Evolutionary conservation across 2,888 invertebrate genomes (phyloP).

Genomic region (Aradus depressus): DNA sequence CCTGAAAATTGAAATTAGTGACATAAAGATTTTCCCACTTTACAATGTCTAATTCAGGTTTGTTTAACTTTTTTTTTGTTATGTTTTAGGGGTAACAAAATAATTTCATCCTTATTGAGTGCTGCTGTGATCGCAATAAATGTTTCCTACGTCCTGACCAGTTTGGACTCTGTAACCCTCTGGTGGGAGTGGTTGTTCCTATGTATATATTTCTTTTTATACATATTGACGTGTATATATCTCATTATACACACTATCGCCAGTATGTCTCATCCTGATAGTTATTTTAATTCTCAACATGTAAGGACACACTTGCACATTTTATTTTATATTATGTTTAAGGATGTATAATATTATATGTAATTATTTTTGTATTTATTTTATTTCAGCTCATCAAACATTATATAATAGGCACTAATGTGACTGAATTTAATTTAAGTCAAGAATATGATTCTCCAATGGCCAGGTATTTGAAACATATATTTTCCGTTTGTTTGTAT

Average conservation of each 20-base stretch:
- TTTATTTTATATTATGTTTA: neutral
- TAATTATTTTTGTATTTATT: constrained; percentile 10
- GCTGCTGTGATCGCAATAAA: constrained; percentile 65
- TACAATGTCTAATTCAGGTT: neutral
- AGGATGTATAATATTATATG: constrained; percentile 3
- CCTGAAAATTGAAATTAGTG: too few relatives aligned
- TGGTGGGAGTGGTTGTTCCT: constrained; percentile 40
- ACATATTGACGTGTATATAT: constrained; percentile 61
- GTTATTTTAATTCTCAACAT: constrained; percentile 40
- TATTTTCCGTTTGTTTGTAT: too few relatives aligned
- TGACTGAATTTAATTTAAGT: constrained; percentile 30
- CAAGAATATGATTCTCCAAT: constrained; percentile 20
- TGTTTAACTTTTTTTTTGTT: neutral
- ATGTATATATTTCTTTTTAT: constrained; percentile 49
- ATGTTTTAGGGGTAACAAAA: constrained; percentile 50
- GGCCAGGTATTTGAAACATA: too few relatives aligned
- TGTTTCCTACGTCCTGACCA: constrained; percentile 61
- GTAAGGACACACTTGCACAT: constrained; percentile 34
- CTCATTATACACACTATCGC: constrained; percentile 60
- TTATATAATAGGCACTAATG: constrained; percentile 45
- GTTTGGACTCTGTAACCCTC: constrained; percentile 33
- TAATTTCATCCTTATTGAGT: constrained; percentile 54
- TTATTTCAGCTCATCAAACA: constrained; percentile 45
- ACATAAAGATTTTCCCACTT: too few relatives aligned
- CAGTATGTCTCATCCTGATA: constrained; percentile 52